These are phyloP conservation scores for Propithecus coquereli DNA, from an alignment of 2,113 vertebrate genomes.

Conservation along the genomic window DNA sequence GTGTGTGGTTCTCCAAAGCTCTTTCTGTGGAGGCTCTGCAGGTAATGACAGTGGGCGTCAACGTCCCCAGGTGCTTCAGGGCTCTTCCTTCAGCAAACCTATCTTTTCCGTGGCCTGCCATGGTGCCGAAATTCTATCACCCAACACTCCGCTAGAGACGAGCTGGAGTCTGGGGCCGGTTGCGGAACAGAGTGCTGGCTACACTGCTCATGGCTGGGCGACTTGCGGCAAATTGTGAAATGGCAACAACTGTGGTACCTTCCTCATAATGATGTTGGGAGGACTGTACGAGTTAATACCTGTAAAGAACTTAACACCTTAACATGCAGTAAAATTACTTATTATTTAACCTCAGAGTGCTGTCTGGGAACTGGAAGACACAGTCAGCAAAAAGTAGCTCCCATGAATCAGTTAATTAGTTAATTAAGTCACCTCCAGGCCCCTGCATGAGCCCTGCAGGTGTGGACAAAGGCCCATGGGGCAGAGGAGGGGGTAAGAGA, in stretches of 20 bases:
- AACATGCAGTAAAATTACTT: too few species aligned
- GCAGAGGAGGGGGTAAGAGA: too few species aligned
- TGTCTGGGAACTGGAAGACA: not conserved
- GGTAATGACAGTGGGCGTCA: accelerated
- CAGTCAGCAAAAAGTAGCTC: not conserved
- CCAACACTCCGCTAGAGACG: not conserved
- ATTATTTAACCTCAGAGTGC: accelerated
- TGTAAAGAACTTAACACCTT: too few species aligned
- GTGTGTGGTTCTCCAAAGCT: too few species aligned
- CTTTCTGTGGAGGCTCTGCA: not conserved
- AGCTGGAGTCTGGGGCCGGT: not conserved
- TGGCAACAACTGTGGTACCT: accelerated
- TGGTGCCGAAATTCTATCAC: not conserved
- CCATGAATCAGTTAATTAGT: too few species aligned
- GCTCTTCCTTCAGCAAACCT: too few species aligned
- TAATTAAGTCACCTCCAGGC: not conserved
- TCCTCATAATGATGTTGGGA: accelerated
- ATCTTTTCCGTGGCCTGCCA: too few species aligned
- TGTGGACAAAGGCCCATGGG: not conserved
- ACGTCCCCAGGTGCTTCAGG: not conserved
- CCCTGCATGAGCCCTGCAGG: not conserved
- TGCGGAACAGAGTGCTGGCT: too few species aligned
- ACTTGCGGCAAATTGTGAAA: not conserved
- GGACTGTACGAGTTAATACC: too few species aligned
- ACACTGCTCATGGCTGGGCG: not conserved